phyloP scores from a whole-genome alignment of 2,113 vertebrate species.

The Dermatemys mawii region DNA sequence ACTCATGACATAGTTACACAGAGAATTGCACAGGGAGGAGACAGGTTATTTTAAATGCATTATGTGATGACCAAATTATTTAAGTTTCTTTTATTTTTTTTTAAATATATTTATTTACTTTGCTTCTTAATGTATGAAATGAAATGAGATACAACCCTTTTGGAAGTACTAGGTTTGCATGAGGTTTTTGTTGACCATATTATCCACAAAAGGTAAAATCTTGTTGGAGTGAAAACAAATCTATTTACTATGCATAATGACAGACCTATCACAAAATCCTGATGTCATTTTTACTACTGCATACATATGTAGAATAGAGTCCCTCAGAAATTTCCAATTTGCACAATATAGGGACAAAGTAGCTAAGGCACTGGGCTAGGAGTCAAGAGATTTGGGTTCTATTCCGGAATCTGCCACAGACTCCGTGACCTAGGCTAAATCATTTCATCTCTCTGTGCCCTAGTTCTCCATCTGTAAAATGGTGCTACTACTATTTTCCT shows the following conservation, averaged over 20 bases:
- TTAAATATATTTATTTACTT: background rate
- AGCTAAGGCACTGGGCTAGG: background rate
- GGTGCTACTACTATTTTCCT: background rate
- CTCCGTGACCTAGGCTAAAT: background rate
- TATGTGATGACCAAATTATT: background rate
- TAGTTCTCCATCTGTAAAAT: background rate
- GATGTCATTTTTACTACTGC: background rate
- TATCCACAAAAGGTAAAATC: background rate
- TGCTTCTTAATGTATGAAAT: background rate
- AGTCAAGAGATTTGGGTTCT: background rate
- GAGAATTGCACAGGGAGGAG: background rate
- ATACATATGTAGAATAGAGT: background rate
- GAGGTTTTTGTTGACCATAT: background rate
- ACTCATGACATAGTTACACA: background rate
- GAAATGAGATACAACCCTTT: background rate
- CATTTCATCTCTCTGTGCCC: background rate
- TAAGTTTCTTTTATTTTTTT: background rate
- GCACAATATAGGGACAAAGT: background rate
- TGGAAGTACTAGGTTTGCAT: background rate
- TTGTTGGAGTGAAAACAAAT: background rate
- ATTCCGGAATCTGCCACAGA: background rate
- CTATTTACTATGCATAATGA: background rate
- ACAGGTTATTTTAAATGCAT: background rate
- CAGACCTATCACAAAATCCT: background rate
- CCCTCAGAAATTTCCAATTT: background rate